These are phyloP conservation scores for Cataglyphis hispanica DNA, from an alignment of 1,140 invertebrate genomes.

Conservation along the genomic window DNA sequence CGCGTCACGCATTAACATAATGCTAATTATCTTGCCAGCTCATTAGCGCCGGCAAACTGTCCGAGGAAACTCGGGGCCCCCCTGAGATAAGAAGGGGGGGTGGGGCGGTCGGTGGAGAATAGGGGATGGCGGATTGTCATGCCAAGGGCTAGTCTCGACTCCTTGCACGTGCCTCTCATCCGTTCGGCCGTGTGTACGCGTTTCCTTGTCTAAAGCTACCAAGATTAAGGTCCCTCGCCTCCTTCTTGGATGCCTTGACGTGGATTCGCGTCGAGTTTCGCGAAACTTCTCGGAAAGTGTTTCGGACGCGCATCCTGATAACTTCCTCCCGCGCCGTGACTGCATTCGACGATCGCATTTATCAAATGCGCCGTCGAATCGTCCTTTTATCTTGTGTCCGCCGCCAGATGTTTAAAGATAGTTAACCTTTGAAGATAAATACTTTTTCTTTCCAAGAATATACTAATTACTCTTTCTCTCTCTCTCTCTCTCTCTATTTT, in stretches of 20 bases:
- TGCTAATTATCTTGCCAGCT: conserved; percentile 87
- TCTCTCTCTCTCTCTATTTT: no score
- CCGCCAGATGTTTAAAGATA: conserved; percentile 22
- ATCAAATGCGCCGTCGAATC: conserved; percentile 59
- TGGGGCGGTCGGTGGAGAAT: conserved; percentile 43
- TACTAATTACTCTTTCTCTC: neutral
- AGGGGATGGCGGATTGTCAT: conserved; percentile 66
- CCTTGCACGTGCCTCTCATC: conserved; percentile 55
- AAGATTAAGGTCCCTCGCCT: conserved; percentile 69
- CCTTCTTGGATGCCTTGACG: conserved; percentile 69
- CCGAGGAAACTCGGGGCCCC: conserved; percentile 83
- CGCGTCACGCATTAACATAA: conserved; percentile 86
- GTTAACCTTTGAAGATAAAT: neutral
- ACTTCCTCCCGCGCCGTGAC: conserved; percentile 53
- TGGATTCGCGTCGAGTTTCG: conserved; percentile 72
- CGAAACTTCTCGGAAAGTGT: conserved; percentile 71
- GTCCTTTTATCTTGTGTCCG: conserved; percentile 24
- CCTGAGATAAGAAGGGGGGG: conserved; percentile 78
- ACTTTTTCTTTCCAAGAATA: neutral
- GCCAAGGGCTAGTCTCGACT: conserved; percentile 63
- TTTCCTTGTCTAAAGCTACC: conserved; percentile 65
- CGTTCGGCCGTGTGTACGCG: conserved; percentile 26
- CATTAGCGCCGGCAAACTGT: conserved; percentile 86
- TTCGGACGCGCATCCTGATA: conserved; percentile 70
- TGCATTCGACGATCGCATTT: conserved; percentile 67